Evolutionary conservation across 2,797 vertebrate species (phyloP).

Genomic region (Pteropus rufus): DNA sequence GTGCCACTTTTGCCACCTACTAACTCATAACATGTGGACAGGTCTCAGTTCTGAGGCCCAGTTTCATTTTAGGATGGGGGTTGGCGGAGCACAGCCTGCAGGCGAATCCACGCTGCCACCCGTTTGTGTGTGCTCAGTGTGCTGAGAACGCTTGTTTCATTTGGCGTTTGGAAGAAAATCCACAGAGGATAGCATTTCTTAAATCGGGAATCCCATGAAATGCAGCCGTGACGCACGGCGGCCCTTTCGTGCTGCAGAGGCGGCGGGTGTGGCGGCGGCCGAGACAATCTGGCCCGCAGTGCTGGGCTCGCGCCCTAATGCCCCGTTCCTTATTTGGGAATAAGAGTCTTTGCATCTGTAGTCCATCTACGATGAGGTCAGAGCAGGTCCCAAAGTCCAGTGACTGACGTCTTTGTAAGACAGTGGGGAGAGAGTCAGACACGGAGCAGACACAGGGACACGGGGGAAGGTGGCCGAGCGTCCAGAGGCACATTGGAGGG

Average conservation of each 20-base stretch:
- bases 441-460: neutral
- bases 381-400: neutral
- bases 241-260: too few species aligned
- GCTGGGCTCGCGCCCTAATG: rapidly evolving
- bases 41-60: rapidly evolving
- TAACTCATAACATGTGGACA: neutral
- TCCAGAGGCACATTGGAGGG: neutral
- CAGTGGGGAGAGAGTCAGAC: neutral
- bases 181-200: neutral
- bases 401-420: neutral
- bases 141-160: neutral
- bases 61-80: rapidly evolving
- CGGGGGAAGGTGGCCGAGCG: neutral
- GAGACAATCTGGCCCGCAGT: rapidly evolving
- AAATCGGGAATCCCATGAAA: rapidly evolving
- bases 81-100: rapidly evolving
- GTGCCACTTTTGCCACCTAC: neutral
- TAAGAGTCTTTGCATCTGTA: neutral
- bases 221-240: too few species aligned
- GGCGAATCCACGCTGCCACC: neutral
- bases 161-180: neutral
- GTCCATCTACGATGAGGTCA: neutral
- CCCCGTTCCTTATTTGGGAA: neutral
- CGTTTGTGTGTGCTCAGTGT: rapidly evolving
- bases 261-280: neutral